phyloP scores from a whole-genome alignment of 2,888 invertebrate species.

The Mamestra brassicae region DNA sequence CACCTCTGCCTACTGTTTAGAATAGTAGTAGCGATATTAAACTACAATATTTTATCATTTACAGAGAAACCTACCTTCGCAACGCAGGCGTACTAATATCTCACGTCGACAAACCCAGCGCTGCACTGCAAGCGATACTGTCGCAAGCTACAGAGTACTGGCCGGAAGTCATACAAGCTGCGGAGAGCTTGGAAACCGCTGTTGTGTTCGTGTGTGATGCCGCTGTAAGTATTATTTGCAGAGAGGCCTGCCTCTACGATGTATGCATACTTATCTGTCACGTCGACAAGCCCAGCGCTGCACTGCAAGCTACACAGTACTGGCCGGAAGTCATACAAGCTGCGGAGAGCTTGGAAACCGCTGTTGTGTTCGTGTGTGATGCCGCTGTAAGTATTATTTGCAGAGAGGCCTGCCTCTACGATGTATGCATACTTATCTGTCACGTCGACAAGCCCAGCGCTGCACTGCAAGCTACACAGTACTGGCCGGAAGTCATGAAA shows the following conservation, averaged over 20 bases:
- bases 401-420: no score
- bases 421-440: no score
- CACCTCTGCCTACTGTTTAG: no score
- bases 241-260: no score
- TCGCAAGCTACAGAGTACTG: constrained; percentile 40
- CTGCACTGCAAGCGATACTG: constrained; percentile 46
- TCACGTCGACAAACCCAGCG: constrained; percentile 47
- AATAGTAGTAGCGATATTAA: no score
- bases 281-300: constrained; percentile 34
- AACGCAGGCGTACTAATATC: constrained; percentile 71
- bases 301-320: constrained; percentile 50
- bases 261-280: constrained; percentile 17
- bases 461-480: constrained; percentile 49
- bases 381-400: constrained; percentile 71
- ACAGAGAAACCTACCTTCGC: constrained; percentile 72
- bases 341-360: constrained; percentile 57
- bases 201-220: constrained; percentile 74
- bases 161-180: background rate
- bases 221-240: constrained; percentile 69
- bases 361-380: constrained; percentile 73
- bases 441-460: no score
- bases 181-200: constrained; percentile 59
- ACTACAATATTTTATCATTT: background rate
- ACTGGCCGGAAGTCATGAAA: constrained; percentile 14
- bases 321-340: constrained; percentile 9